phyloP scores from a whole-genome alignment of 2,797 vertebrate species.

The Poliocrania exsul region DNA sequence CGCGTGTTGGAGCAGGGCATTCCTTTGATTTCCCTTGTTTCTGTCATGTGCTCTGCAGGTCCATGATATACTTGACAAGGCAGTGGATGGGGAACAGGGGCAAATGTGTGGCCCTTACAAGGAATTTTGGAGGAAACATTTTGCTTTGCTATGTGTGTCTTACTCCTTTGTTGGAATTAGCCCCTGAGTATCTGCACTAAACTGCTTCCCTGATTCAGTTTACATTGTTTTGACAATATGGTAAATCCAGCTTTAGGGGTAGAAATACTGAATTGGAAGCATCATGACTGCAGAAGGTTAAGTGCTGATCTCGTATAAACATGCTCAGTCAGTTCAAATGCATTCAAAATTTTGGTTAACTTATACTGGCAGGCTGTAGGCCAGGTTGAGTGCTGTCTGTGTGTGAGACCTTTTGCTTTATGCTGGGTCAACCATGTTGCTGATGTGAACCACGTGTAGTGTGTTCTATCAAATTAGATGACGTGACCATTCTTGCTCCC shows the following conservation, averaged over 20 bases:
- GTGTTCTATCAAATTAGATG: not conserved
- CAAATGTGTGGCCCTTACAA: not conserved
- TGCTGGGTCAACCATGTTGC: not conserved
- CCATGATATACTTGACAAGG: not conserved
- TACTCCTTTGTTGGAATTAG: not conserved
- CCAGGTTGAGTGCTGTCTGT: not conserved
- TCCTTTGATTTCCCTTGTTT: not conserved
- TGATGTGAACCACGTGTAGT: not conserved
- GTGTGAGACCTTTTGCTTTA: not conserved
- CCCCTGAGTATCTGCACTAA: not conserved
- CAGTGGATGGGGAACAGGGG: not conserved
- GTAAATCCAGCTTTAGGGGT: not conserved
- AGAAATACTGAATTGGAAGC: not conserved
- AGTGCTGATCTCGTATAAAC: not conserved
- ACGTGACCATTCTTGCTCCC: rapidly evolving
- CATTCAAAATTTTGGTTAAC: not conserved
- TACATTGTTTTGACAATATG: not conserved
- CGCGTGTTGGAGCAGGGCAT: rapidly evolving
- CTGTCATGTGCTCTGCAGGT: not conserved
- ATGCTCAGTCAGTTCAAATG: not conserved
- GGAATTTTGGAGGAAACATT: not conserved
- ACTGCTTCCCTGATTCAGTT: not conserved
- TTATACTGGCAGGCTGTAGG: not conserved
- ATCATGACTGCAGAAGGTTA: rapidly evolving
- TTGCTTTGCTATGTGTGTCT: not conserved